Base-by-base conservation (phyloP, 2,888 invertebrate genomes). In the Craniophora ligustri region DNA sequence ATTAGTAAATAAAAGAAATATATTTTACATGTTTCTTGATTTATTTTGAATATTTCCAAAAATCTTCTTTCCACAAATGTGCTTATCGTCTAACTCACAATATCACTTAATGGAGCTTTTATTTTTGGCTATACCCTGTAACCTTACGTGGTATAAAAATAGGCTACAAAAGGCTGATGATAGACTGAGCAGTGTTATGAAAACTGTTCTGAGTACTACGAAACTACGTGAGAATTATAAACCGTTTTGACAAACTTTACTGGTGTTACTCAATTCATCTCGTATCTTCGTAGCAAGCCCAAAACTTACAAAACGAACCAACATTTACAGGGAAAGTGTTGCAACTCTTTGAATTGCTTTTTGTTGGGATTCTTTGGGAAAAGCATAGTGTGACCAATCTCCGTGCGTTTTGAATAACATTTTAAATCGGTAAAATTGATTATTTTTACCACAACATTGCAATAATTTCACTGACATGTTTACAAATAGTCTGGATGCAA, bases 101-200 rank as follows among this genome's bases (percentile, higher is more conserved):
- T 78, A 80, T 75, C 79, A 79, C 72, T 67, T 72, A 60, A 53
- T 45, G 56, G 50, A 61, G 48, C 50, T 60, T 65, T 55, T 47
- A 49, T 56, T 69, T 75, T 76, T 72, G 71, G 68, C 63, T 54
- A 71, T 74, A 80, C 79, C 81, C 77, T 82, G 81, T 79, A 73
- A 56, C 51, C 49, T 67, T 66, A 53, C 58, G 63, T 50, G 39
- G 39, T 62, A 47, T 14, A 48, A 47, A 14, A 14, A 28, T 30
- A 38, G 4, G 36, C 21, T 34, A 42, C 18, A 42, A 44, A 53
- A 39, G 8, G 6, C 30, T 30, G 14, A 28, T 28, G 30, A 31
- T 35, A 41, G 31, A 28, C 6, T 2, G 6, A 18, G 30, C 28
- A 44, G 18, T 47, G 34, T 39, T 46, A 31, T 35, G 14, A 8